Conservation (phyloP, 2,113 vertebrate species). For the Rafetus swinhoei region DNA sequence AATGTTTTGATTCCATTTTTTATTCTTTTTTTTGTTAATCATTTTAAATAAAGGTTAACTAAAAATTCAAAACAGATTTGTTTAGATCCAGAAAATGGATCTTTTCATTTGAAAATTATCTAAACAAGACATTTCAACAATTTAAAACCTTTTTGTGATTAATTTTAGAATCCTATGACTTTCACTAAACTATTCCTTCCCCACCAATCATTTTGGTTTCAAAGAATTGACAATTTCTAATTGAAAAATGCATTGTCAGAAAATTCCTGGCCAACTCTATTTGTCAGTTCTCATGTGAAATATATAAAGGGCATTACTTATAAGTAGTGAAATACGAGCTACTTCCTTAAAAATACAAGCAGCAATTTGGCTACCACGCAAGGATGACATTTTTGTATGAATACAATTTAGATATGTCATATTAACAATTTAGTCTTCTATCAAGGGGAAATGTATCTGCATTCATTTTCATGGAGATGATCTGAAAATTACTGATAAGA, state of each 20-base stretch:
- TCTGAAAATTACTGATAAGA: conserved; percentile 45
- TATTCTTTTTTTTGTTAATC: neutral
- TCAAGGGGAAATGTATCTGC: conserved; percentile 57
- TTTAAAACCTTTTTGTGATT: neutral
- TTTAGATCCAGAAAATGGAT: neutral
- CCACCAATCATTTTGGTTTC: neutral
- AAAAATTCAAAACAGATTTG: neutral
- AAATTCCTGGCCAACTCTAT: neutral
- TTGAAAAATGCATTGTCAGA: neutral
- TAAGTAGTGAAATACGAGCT: conserved; percentile 52
- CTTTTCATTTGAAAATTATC: neutral
- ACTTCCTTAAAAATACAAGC: conserved; percentile 61
- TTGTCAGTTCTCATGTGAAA: conserved; percentile 64
- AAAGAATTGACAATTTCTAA: neutral
- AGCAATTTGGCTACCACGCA: conserved; percentile 26
- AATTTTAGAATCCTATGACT: neutral
- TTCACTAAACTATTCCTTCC: neutral
- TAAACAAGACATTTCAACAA: neutral
- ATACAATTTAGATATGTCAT: conserved; percentile 64
- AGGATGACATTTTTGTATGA: conserved; percentile 55
- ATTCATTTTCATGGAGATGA: conserved; percentile 39
- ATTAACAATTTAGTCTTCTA: conserved; percentile 29
- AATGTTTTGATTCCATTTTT: neutral
- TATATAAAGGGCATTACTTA: conserved; percentile 65
- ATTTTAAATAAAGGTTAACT: neutral